These are phyloP conservation scores for Chironomus tepperi DNA, from an alignment of 1,140 invertebrate genomes.

Conservation along the genomic window DNA sequence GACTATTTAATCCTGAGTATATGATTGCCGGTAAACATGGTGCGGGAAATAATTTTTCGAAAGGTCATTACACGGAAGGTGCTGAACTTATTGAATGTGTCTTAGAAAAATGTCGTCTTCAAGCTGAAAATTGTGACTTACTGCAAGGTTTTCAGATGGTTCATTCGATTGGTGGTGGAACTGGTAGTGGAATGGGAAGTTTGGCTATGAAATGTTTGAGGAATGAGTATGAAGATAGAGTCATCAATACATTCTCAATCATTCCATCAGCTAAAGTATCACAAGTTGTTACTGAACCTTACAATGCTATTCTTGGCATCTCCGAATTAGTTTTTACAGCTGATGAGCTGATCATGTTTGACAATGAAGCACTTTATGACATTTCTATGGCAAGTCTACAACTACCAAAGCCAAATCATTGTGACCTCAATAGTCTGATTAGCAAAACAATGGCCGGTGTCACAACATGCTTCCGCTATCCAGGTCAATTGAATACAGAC, in stretches of 20 bases:
- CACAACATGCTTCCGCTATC: slow-evolving; percentile 65
- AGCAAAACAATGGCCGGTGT: slow-evolving; percentile 61
- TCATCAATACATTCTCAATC: slow-evolving; percentile 61
- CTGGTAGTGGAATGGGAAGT: slow-evolving; percentile 58
- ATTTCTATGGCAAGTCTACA: slow-evolving; percentile 70
- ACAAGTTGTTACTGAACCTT: slow-evolving; percentile 69
- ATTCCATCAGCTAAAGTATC: slow-evolving; percentile 65
- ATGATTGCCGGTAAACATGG: slow-evolving; percentile 42
- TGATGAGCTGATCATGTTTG: slow-evolving; percentile 71
- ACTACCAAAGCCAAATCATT: slow-evolving; percentile 56
- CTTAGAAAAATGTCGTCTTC: slow-evolving; percentile 42
- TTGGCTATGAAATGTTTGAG: slow-evolving; percentile 51
- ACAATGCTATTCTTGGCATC: slow-evolving; percentile 65
- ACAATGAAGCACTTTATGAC: slow-evolving; percentile 75
- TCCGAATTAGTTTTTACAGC: slow-evolving; percentile 68
- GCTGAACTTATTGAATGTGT: slow-evolving; percentile 35
- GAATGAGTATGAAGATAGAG: slow-evolving; percentile 55
- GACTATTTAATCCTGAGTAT: slow-evolving; percentile 49
- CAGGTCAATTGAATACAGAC: slow-evolving; percentile 66
- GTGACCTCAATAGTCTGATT: slow-evolving; percentile 55
- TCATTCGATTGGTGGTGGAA: slow-evolving; percentile 64
- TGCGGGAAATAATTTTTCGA: slow-evolving; percentile 35
- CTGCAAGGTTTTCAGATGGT: slow-evolving; percentile 60
- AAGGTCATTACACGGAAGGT: slow-evolving; percentile 37
- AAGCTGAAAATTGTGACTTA: slow-evolving; percentile 57